Percentiles rank a stretch among this genome's conserved stretches.
These are phyloP conservation scores for Ormia ochracea DNA, from an alignment of 2,888 invertebrate species.

Conservation along the genomic window DNA sequence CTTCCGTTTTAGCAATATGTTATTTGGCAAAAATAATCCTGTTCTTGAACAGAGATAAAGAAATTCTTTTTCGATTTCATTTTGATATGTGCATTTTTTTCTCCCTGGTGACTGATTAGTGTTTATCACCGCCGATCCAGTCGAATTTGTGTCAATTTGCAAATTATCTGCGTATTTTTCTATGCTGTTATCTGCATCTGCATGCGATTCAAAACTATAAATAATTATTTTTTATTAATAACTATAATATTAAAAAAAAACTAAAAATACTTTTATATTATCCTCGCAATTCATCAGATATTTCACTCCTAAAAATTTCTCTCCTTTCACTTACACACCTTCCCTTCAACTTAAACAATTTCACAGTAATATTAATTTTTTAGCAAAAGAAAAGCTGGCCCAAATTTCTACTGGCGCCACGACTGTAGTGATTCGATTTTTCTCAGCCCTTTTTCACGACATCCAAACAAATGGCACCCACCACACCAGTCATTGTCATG, in stretches of 20 bases:
- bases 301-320: too few relatives aligned
- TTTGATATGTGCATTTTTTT: slow-evolving; percentile 66
- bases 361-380: too few relatives aligned
- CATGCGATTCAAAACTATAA: too few relatives aligned
- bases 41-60: slow-evolving; percentile 74
- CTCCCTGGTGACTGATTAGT: slow-evolving; percentile 62
- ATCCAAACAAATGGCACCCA: background rate
- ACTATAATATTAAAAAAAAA: too few relatives aligned
- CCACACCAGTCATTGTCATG: slow-evolving; percentile 68
- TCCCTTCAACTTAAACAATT: too few relatives aligned
- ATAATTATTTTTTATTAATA: too few relatives aligned
- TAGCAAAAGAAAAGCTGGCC: too few relatives aligned
- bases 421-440: background rate
- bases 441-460: background rate
- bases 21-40: slow-evolving; percentile 71
- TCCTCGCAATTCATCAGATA: too few relatives aligned
- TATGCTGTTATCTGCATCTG: background rate
- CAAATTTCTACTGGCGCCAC: too few relatives aligned
- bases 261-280: too few relatives aligned
- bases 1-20: slow-evolving; percentile 25
- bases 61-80: slow-evolving; percentile 1
- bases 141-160: background rate
- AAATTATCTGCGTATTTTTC: background rate
- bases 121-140: background rate
- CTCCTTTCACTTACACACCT: too few relatives aligned